A percentile compares a stretch with the other conserved stretches of the same genome.
Conservation (phyloP, 2,888 invertebrate genomes). For the Schrankia costaestrigalis region DNA sequence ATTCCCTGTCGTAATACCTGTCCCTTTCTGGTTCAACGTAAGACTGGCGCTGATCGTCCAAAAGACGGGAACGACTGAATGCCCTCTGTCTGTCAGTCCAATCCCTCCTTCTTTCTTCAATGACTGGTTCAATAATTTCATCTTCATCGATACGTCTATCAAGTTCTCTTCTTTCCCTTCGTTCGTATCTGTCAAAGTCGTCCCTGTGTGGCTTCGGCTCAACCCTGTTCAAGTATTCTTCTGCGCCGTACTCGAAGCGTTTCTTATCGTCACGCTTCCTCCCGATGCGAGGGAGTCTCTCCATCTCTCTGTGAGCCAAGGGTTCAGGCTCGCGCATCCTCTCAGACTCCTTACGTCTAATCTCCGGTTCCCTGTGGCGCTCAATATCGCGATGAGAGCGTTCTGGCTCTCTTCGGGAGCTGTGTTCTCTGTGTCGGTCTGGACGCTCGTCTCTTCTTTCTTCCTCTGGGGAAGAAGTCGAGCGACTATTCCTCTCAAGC, state of each 20-base stretch:
- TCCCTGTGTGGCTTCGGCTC: slow-evolving; percentile 65
- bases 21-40: slow-evolving; percentile 68
- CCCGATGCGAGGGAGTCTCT: slow-evolving; percentile 68
- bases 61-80: slow-evolving; percentile 70
- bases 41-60: slow-evolving; percentile 72
- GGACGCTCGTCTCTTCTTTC: slow-evolving; percentile 74
- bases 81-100: slow-evolving; percentile 71
- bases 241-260: slow-evolving; percentile 68
- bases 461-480: slow-evolving; percentile 78
- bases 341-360: slow-evolving; percentile 62
- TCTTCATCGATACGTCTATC: slow-evolving; percentile 73
- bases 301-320: slow-evolving; percentile 61
- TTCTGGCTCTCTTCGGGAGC: slow-evolving; percentile 70
- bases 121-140: slow-evolving; percentile 70
- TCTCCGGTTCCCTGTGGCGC: slow-evolving; percentile 58
- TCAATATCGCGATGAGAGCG: slow-evolving; percentile 67
- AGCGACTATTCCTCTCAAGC: slow-evolving; percentile 75
- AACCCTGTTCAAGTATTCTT: slow-evolving; percentile 66
- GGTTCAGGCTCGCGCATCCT: slow-evolving; percentile 53
- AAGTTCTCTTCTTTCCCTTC: slow-evolving; percentile 62
- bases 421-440: slow-evolving; percentile 65
- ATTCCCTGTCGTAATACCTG: slow-evolving; percentile 69
- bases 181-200: slow-evolving; percentile 61
- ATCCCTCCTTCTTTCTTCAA: slow-evolving; percentile 66
- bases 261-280: slow-evolving; percentile 69